Evolutionary conservation across 30 jellyfish, hydroid and myxozoan species (phyloP), one percentile per base, ranked within the genome.

Genomic region (Hydra vulgaris): DNA sequence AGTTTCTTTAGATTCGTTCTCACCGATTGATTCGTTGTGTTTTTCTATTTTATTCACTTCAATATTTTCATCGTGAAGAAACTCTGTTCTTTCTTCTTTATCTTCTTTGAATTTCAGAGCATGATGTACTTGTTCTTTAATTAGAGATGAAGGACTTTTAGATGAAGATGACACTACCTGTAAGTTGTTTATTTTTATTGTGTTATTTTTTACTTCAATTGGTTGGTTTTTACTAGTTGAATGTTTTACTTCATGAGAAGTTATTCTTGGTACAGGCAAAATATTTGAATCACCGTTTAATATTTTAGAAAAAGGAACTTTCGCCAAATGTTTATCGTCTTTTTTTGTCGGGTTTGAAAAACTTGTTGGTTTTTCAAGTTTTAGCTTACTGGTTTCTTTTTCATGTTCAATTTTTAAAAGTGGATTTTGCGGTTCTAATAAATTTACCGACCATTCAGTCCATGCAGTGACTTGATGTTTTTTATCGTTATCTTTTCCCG

Each of bases 401-500:
- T 40, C 61, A 40, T 69, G 76, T 15, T 69, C 27, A 69, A 20
- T 69, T 1, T 69, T 21, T 69, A 23, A 69, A 69, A 69, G 61
- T 40, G 61, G 61, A 40, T 12, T 40, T 5, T 40, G 12, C 12
- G 61, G 12, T 40, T 40, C 61, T 40, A 12, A 12, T 12, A 40
- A 40, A 3, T 40, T 40, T 40, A 40, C 61, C 8, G 83, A 75
- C 83, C 83, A 75, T 22, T 75, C 83, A 18, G 83, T 25, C 83
- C 83, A 75, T 25, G 83, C 83, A 26, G 70, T 25, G n/a, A 75
- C 83, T 22, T 75, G 83, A 5, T 40, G 23, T 25, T 75, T 75
- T 0, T 75, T 22, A 17, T 70, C 83, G 5, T 26, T 21, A 26
- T 20, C 53, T 75, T 75, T 75, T 54, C 56, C 56, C n/a, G 53